Evolutionary conservation across 2,797 vertebrate genomes (phyloP).

Genomic region (Philypnodon macrostomus): DNA sequence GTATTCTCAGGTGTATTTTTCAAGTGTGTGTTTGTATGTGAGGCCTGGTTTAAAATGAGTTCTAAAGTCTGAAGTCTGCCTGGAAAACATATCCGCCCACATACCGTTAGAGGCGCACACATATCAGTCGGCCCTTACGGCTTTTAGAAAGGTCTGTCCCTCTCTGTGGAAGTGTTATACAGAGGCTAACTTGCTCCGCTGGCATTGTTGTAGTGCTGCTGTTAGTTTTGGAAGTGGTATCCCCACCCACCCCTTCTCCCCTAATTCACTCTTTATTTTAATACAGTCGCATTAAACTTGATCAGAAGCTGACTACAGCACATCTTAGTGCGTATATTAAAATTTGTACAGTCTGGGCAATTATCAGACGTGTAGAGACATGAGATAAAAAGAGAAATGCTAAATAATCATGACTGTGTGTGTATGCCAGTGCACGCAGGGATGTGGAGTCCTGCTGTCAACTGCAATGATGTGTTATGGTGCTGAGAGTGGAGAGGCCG

Average conservation of each 20-base stretch:
- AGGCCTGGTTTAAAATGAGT: constrained; percentile 39
- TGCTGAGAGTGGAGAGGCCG: constrained; percentile 66
- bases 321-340: constrained; percentile 24
- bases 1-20: constrained; percentile 61
- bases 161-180: constrained; percentile 69
- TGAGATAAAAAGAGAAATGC: constrained; percentile 6
- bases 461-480: constrained; percentile 74
- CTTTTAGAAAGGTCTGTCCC: constrained; percentile 58
- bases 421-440: constrained; percentile 22
- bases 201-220: constrained; percentile 47
- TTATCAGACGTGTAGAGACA: constrained; percentile 34
- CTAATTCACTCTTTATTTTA: constrained; percentile 34
- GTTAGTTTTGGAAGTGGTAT: constrained; percentile 56
- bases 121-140: constrained; percentile 43
- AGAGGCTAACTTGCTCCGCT: constrained; percentile 65
- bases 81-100: constrained; percentile 56
- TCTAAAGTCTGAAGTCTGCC: constrained; percentile 48
- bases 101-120: constrained; percentile 25
- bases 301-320: constrained; percentile 25
- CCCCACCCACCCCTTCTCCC: constrained; percentile 8
- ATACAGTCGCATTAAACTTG: constrained; percentile 41
- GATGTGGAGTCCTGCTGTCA: constrained; percentile 69
- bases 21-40: constrained; percentile 27
- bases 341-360: constrained; percentile 13
- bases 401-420: constrained; percentile 25